Evolutionary conservation across 2,888 invertebrate species (phyloP).

Genomic region (Xanthostigma xanthostigma): DNA sequence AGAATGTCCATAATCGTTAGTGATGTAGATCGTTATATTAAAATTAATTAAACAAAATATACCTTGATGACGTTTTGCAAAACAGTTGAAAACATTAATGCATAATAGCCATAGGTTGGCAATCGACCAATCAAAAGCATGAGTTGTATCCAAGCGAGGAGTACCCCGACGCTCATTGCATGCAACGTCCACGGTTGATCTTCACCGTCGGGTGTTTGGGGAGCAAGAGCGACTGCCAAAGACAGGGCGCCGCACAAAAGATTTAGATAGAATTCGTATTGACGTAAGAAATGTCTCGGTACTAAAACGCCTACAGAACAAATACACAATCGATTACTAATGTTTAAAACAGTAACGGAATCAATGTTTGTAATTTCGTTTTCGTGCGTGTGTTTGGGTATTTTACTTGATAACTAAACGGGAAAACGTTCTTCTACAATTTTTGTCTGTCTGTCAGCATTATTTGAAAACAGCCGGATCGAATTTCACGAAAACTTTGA

Average conservation of each 20-base stretch:
- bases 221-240: constrained; percentile 20
- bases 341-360: no score
- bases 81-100: constrained; percentile 39
- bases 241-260: constrained; percentile 23
- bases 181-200: constrained; percentile 24
- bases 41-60: constrained; percentile 9
- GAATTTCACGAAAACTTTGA: no score
- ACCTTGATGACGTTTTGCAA: constrained; percentile 35
- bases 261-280: constrained; percentile 29
- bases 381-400: no score
- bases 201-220: constrained; percentile 11
- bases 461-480: no score
- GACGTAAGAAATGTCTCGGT: constrained; percentile 23
- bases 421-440: no score
- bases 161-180: constrained; percentile 28
- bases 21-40: no score
- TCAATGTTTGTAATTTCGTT: no score
- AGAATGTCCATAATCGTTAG: no score
- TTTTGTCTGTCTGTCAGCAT: no score
- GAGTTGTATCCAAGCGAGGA: constrained; percentile 36
- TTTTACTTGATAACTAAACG: no score
- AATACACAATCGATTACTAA: constrained; percentile 6
- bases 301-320: constrained; percentile 20
- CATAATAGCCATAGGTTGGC: constrained; percentile 37
- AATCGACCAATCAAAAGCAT: constrained; percentile 37